These are phyloP conservation scores for Scrobipalpa costella DNA, from an alignment of 2,888 invertebrate species.

Conservation along the genomic window DNA sequence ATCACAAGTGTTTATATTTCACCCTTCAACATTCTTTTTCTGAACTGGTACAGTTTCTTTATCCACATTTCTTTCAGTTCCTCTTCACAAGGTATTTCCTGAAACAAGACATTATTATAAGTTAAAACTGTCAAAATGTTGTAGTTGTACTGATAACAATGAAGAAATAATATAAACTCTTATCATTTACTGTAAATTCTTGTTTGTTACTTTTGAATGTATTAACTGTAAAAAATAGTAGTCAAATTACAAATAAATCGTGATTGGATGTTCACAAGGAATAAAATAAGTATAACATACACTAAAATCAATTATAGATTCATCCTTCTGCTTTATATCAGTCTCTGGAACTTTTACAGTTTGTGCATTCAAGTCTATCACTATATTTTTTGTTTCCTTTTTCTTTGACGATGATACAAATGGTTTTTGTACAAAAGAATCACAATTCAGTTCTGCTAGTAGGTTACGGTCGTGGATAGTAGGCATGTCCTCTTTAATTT, in stretches of 20 bases:
- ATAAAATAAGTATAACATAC: slow-evolving; percentile 72
- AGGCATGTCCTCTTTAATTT: slow-evolving; percentile 75
- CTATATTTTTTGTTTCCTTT: slow-evolving; percentile 84
- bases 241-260: too few species aligned
- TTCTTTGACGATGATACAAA: slow-evolving; percentile 78
- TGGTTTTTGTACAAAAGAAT: slow-evolving; percentile 83
- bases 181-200: too few species aligned
- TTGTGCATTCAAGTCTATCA: slow-evolving; percentile 86
- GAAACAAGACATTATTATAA: slow-evolving; percentile 51
- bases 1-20: slow-evolving; percentile 50
- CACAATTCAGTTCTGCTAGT: slow-evolving; percentile 86
- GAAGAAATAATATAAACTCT: too few species aligned
- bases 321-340: slow-evolving; percentile 75
- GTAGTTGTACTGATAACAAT: too few species aligned
- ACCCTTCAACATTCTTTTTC: slow-evolving; percentile 83
- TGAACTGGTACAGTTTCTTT: slow-evolving; percentile 83
- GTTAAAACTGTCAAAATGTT: too few species aligned
- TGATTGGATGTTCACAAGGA: too few species aligned
- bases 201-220: too few species aligned
- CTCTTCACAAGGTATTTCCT: slow-evolving; percentile 86
- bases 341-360: slow-evolving; percentile 85
- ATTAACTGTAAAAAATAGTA: too few species aligned
- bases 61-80: slow-evolving; percentile 88
- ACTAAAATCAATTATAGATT: slow-evolving; percentile 84
- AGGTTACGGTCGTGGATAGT: slow-evolving; percentile 80